Conservation (phyloP, 2,888 invertebrate genomes). For the Enoplolaimus lenunculus region DNA sequence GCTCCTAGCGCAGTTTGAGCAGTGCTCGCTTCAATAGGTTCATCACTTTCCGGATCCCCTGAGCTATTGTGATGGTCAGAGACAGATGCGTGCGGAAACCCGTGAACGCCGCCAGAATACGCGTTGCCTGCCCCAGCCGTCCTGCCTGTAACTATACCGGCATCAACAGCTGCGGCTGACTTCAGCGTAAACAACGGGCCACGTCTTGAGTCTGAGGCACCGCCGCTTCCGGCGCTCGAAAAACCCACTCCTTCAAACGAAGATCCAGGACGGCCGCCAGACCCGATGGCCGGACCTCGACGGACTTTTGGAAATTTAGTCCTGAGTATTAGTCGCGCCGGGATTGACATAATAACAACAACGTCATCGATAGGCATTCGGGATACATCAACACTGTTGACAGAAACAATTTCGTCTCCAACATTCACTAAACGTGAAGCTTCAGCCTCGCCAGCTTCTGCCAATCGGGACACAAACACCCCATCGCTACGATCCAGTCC, state of each 20-base stretch:
- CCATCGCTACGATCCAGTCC: slow-evolving; percentile 87
- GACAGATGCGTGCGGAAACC: too few species aligned
- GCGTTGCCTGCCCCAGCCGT: neutral
- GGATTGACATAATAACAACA: slow-evolving; percentile 98
- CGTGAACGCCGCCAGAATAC: neutral
- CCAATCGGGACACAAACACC: slow-evolving; percentile 91
- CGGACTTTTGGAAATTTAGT: slow-evolving; percentile 52
- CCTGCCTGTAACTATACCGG: neutral
- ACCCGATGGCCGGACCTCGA: slow-evolving; percentile 7
- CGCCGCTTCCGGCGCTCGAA: neutral
- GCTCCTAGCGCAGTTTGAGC: slow-evolving; percentile 37
- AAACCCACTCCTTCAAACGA: neutral
- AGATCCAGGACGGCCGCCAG: neutral
- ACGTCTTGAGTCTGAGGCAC: neutral
- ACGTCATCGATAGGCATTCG: slow-evolving; percentile 97
- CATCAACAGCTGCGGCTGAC: slow-evolving; percentile 5
- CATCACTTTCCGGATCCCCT: neutral
- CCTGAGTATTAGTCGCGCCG: slow-evolving; percentile 77
- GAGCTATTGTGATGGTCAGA: too few species aligned
- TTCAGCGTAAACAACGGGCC: slow-evolving; percentile 14
- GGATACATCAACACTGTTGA: slow-evolving; percentile 91
- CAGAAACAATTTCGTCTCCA: slow-evolving; percentile 93
- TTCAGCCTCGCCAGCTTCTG: slow-evolving; percentile 70
- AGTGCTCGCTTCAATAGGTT: slow-evolving; percentile 26
- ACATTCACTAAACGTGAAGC: slow-evolving; percentile 87